A percentile compares a stretch with the other conserved stretches of the same genome.
phyloP scores from a whole-genome alignment of 2,113 vertebrate species.

The Cichladusa arquata region DNA sequence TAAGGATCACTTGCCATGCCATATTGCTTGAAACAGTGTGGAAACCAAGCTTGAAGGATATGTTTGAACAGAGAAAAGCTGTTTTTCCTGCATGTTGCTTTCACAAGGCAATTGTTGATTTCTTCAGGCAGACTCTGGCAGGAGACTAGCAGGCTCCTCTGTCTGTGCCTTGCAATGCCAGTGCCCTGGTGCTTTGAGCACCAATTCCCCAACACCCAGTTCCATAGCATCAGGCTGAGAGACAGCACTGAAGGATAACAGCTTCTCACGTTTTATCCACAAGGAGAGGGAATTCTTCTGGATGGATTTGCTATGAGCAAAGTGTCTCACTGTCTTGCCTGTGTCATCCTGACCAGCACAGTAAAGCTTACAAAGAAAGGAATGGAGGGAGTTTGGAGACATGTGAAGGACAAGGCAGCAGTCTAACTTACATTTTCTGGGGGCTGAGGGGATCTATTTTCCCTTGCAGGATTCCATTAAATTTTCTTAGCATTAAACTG shows the following conservation, averaged over 20 bases:
- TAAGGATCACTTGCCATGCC: not conserved
- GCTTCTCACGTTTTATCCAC: not conserved
- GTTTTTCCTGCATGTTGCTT: not conserved
- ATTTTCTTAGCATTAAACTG: constrained; percentile 37
- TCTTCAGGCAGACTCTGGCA: not conserved
- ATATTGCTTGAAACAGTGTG: not conserved
- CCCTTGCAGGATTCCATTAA: constrained; percentile 20
- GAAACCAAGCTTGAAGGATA: not conserved
- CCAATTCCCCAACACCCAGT: not conserved
- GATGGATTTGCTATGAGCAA: not conserved
- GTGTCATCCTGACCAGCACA: not conserved
- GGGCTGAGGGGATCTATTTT: not conserved
- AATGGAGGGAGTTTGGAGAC: not conserved
- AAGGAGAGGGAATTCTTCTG: not conserved
- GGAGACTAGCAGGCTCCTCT: not conserved
- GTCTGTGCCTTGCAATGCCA: not conserved
- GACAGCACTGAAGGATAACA: not conserved
- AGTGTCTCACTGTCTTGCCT: not conserved
- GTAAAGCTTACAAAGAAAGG: not conserved
- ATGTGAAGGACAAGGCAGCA: constrained; percentile 1
- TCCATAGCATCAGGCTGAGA: not conserved
- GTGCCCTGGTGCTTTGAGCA: not conserved
- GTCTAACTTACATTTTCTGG: not conserved
- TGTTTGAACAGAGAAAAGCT: not conserved
- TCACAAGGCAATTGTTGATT: no score